A percentile compares a stretch with the other conserved stretches of the same genome.
These are phyloP conservation scores for Hyperopisus bebe DNA, from an alignment of 2,113 vertebrate genomes.

Conservation along the genomic window DNA sequence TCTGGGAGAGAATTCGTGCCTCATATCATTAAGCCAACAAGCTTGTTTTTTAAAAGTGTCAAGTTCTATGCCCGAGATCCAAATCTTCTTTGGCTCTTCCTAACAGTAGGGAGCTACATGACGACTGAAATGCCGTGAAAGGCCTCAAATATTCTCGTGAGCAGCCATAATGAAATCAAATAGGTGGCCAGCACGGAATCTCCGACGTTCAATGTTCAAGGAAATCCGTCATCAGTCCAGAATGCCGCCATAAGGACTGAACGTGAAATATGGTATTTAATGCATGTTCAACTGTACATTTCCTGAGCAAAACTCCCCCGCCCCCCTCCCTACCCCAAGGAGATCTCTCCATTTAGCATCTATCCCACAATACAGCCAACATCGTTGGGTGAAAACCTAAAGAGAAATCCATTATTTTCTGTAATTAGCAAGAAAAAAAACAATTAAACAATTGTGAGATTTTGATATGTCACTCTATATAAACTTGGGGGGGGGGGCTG, in stretches of 20 bases:
- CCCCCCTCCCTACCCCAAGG: neutral
- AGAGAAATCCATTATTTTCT: neutral
- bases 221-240: neutral
- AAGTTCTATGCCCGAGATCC: neutral
- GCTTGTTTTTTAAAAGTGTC: neutral
- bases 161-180: neutral
- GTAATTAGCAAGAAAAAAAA: conserved; percentile 1
- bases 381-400: conserved; percentile 6
- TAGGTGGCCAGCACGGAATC: neutral
- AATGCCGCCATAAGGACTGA: neutral
- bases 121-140: neutral
- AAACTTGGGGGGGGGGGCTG: neutral
- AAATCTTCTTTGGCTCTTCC: neutral
- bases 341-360: conserved; percentile 4
- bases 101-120: neutral
- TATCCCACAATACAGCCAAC: conserved; percentile 4
- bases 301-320: neutral
- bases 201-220: neutral
- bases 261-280: neutral
- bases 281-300: neutral
- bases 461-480: neutral
- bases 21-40: neutral
- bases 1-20: neutral
- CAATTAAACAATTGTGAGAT: conserved; percentile 2
- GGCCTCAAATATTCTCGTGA: neutral